Conservation (phyloP, 2,797 vertebrate genomes). For the Ctenochaetus hawaiiensis region DNA sequence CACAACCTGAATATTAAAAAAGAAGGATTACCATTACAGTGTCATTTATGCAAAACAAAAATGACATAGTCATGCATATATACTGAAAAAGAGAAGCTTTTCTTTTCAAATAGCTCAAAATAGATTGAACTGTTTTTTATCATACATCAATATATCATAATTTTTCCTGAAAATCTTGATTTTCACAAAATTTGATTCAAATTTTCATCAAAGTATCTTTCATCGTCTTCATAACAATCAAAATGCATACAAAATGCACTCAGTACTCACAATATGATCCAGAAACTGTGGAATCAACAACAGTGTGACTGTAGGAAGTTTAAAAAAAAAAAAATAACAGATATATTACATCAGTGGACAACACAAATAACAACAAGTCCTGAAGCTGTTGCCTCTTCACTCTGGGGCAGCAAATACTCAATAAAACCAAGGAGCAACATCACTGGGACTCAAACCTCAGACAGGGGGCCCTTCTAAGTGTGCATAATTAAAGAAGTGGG, state of each 20-base stretch:
- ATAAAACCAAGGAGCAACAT: slow-evolving; percentile 70
- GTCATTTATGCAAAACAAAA: neutral
- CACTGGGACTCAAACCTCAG: slow-evolving; percentile 76
- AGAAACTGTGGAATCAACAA: neutral
- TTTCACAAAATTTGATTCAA: neutral
- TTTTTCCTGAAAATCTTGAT: neutral
- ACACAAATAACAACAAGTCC: slow-evolving; percentile 8
- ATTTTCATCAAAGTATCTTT: neutral
- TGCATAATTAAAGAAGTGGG: slow-evolving; percentile 86
- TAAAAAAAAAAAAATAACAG: neutral
- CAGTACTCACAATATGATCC: slow-evolving; percentile 62
- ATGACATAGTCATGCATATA: neutral
- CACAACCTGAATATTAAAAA: too few relatives aligned
- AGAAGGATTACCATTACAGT: neutral
- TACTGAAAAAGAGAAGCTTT: neutral
- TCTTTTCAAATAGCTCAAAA: neutral
- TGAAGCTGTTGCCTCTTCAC: slow-evolving; percentile 42
- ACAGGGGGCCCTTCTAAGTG: slow-evolving; percentile 80
- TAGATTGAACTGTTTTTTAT: neutral
- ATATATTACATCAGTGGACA: neutral
- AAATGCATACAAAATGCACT: slow-evolving; percentile 30
- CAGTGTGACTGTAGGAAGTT: neutral
- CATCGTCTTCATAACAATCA: neutral
- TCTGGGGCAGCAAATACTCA: slow-evolving; percentile 55
- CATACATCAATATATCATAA: neutral